Evolutionary conservation across 2,888 invertebrate genomes (phyloP), one percentile per base, ranked within the genome.

Genomic region (Chirona hameri): DNA sequence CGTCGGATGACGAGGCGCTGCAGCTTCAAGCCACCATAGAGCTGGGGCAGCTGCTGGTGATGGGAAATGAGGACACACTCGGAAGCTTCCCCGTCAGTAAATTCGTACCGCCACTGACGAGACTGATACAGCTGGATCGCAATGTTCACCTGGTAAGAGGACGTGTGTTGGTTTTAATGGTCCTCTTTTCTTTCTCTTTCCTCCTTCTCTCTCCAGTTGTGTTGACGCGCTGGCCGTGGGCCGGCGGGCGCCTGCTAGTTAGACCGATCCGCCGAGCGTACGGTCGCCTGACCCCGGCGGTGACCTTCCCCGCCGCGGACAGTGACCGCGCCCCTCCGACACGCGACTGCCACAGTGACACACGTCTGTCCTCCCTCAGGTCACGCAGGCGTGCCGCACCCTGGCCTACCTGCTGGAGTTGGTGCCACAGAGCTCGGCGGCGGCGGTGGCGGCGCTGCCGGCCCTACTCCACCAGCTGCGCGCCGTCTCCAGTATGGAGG

Each of bases 341-440:
- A 5, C 39, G 39, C 7, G 4, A 39, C 39, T 39, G 39, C n/a
- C n/a, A n/a, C n/a, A n/a, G n/a, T n/a, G n/a, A n/a, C n/a, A 39
- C 39, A 7, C 39, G 39, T 39, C 39, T 39, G 4, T 39, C 7
- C 7, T 5, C 39, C 39, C 7, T 72, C 87, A 93, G 93, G 99
- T 99, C 99, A 97, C 98, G 88, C 97, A 99, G 88, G 98, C 99
- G 0, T 98, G 98, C 87, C 94, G 99, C 79, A 99, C 99, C 0
- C 91, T 99, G 72, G 98, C 98, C 0, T 99, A 99, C 89, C 98
- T 99, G 98, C 93, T 99, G 92, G 99, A 99, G 89, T 98, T 99
- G 0, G 88, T 99, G 85, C 99, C 99, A 0, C 92, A 99, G 83
- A 98, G 98, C 65, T 97, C 98, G 81, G 94, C 95, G 39, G 95